Conservation (phyloP, 2,797 vertebrate species). For the Steatocranus sp. region DNA sequence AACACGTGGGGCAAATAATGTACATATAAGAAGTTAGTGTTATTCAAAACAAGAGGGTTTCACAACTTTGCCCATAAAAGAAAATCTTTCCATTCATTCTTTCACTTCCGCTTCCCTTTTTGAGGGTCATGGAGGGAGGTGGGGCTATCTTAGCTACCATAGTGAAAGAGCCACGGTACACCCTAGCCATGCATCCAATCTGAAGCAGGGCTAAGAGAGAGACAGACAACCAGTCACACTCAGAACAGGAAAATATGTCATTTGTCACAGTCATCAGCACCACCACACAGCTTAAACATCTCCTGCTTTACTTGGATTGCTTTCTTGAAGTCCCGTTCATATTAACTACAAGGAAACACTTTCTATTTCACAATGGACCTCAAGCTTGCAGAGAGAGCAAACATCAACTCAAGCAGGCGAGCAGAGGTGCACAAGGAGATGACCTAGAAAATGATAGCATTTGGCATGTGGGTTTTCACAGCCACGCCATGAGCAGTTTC, state of each 20-base stretch:
- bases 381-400: background rate
- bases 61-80: background rate
- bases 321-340: background rate
- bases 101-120: background rate
- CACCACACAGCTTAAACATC: background rate
- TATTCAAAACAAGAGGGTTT: background rate
- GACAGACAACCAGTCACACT: background rate
- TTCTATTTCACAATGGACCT: background rate
- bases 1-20: background rate
- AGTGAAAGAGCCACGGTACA: background rate
- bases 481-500: fast-evolving
- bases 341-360: background rate
- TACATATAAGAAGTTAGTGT: background rate
- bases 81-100: background rate
- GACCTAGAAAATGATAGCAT: background rate
- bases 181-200: background rate
- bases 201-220: background rate
- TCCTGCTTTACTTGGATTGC: background rate
- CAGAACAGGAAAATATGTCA: too few relatives aligned
- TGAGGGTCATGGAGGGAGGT: background rate
- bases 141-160: background rate
- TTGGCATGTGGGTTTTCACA: background rate
- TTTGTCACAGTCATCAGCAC: background rate
- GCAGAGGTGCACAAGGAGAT: background rate
- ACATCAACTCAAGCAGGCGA: background rate